Base-by-base conservation (phyloP, 2,113 vertebrate species). In the Bos taurus region DNA sequence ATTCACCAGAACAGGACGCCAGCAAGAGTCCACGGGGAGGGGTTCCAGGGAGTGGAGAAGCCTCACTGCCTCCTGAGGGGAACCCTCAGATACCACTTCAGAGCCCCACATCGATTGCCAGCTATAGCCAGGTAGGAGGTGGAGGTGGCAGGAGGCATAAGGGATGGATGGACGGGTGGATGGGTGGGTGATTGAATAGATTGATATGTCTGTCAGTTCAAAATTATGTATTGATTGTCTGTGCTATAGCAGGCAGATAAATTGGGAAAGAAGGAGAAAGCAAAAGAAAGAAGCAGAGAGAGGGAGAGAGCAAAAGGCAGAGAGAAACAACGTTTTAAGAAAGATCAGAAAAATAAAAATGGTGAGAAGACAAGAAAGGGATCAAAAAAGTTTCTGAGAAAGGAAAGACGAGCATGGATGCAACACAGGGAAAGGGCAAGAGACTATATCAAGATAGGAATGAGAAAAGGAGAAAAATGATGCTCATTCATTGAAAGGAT, bases 1-100 rank as follows among this genome's bases (percentile, higher is more conserved):
- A 99, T 93, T 99, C 99, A 30, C 98, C 99, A 33, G 99, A 99
- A 59, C 99, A 99, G 95, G 99, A 99, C 83, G 99, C 98, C 28
- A 99, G 98, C 98, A 99, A 99, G 96, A 99, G 99, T 94, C 99
- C 99, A 2, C 97, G 99, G 96, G 99, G 99, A 52, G 97, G 98
- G 14, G 81, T 99, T 94, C 97, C 99, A 17, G 98, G 99, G 91
- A 98, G 98, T 82, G 98, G 99, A 91, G 99, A 99, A 97, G 98
- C 98, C 33, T 99, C 99, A 0, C 84, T 99, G 94, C 98, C 99
- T 93, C 98, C 99, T 0, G 99, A 99, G 96, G 98, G 98, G 17
- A 98, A 98, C 16, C 98, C 98, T 90, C 99, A 98, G 95, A 98
- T 99, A 94, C 98, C 99, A 0, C 98, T 99, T 77, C 99, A 99